Evolutionary conservation across 2,113 vertebrate species (phyloP).

Genomic region (Platichthys flesus): DNA sequence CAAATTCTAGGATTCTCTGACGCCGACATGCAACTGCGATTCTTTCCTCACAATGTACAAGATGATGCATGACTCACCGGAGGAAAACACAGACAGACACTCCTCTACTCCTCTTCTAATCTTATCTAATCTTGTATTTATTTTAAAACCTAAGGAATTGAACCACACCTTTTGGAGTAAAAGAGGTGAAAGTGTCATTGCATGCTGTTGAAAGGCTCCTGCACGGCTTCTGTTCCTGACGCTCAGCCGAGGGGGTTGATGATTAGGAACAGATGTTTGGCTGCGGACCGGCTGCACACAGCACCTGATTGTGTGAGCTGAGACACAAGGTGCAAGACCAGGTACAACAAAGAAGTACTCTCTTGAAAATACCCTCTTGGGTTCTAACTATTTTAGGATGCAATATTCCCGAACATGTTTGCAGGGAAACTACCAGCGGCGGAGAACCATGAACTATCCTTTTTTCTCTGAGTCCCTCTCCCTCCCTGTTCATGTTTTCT

Average conservation of each 20-base stretch:
- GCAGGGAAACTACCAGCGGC: not conserved
- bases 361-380: slow-evolving; percentile 15
- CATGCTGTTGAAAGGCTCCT: slow-evolving; percentile 43
- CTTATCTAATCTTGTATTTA: too few relatives aligned
- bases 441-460: slow-evolving; percentile 9
- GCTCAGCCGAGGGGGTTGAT: slow-evolving; percentile 33
- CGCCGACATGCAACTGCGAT: too few relatives aligned
- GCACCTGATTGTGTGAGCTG: slow-evolving; percentile 45
- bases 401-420: slow-evolving; percentile 5
- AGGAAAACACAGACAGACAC: too few relatives aligned
- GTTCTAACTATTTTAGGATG: slow-evolving; percentile 17
- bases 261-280: slow-evolving; percentile 65
- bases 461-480: slow-evolving; percentile 16
- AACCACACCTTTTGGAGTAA: too few relatives aligned
- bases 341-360: slow-evolving; percentile 35
- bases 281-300: slow-evolving; percentile 9
- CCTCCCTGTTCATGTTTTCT: slow-evolving; percentile 21
- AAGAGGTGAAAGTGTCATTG: slow-evolving; percentile 6
- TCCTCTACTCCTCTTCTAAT: too few relatives aligned
- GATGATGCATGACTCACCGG: too few relatives aligned
- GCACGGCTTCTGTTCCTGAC: slow-evolving; percentile 20
- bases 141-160: too few relatives aligned
- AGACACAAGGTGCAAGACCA: slow-evolving; percentile 35
- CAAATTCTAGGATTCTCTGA: too few relatives aligned
- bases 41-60: too few relatives aligned